A percentile compares a stretch with the other conserved stretches of the same genome.
These are phyloP conservation scores for Sebastes variabilis DNA, from an alignment of 2,797 vertebrate genomes.

Conservation along the genomic window DNA sequence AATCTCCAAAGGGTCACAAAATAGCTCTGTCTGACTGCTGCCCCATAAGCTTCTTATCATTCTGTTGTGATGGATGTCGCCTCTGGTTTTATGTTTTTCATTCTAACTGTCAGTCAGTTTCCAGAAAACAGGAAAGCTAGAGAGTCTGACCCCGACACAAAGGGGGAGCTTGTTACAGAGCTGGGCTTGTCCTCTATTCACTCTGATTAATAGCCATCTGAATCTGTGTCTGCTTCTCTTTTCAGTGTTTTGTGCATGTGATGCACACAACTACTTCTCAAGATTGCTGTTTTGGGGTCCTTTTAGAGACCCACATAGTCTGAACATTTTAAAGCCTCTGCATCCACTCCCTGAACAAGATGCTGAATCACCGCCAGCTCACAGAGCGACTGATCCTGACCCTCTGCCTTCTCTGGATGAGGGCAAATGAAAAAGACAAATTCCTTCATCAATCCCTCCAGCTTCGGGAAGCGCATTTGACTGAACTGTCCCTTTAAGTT, in stretches of 20 bases:
- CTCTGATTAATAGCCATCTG: slow-evolving; percentile 5
- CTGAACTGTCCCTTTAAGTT: slow-evolving; percentile 53
- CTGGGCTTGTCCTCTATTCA: slow-evolving; percentile 30
- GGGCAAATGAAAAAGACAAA: slow-evolving; percentile 34
- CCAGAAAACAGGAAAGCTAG: slow-evolving; percentile 64
- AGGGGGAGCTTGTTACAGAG: slow-evolving; percentile 61
- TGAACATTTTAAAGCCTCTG: neutral
- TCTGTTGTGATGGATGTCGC: slow-evolving; percentile 34
- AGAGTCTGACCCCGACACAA: slow-evolving; percentile 62
- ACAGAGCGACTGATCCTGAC: slow-evolving; percentile 34
- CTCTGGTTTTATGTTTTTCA: slow-evolving; percentile 32
- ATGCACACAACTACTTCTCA: neutral
- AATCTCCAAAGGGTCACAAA: slow-evolving; percentile 1
- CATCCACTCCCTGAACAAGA: slow-evolving; percentile 7
- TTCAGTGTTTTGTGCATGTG: neutral
- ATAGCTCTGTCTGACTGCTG: neutral
- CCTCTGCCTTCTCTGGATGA: slow-evolving; percentile 33
- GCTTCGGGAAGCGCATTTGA: neutral
- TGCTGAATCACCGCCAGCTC: slow-evolving; percentile 34
- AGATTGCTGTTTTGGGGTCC: neutral
- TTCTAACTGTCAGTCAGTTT: slow-evolving; percentile 47
- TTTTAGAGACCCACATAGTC: neutral
- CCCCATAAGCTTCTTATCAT: slow-evolving; percentile 30
- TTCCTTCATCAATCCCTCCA: slow-evolving; percentile 11
- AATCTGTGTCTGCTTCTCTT: slow-evolving; percentile 18